Evolutionary conservation across 2,113 vertebrate species (phyloP).

Genomic region (Perognathus longimembris): DNA sequence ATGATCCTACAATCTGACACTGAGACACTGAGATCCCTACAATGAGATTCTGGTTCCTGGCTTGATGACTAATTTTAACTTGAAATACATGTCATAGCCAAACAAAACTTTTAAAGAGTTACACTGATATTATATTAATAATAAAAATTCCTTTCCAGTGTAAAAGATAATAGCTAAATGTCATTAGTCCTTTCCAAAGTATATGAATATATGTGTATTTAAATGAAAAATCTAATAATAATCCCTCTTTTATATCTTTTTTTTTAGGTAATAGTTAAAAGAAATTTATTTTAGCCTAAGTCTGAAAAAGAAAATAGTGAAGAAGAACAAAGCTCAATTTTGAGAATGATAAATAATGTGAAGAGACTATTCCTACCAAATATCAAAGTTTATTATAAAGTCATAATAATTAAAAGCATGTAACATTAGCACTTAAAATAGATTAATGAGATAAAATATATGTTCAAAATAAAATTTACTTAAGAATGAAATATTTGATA

Average conservation of each 20-base stretch:
- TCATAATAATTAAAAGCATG: slow-evolving; percentile 61
- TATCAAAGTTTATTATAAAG: slow-evolving; percentile 61
- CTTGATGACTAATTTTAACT: slow-evolving; percentile 3
- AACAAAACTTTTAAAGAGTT: not conserved
- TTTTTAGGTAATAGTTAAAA: not conserved
- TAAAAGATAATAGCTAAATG: slow-evolving; percentile 24
- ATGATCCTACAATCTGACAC: too few species aligned
- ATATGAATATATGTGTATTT: not conserved
- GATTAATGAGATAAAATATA: slow-evolving; percentile 56
- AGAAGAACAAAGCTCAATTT: slow-evolving; percentile 27
- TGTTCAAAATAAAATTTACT: slow-evolving; percentile 36
- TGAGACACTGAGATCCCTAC: too few species aligned
- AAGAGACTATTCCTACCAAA: slow-evolving; percentile 16
- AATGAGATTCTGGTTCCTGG: too few species aligned
- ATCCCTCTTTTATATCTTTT: not conserved
- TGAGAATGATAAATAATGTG: not conserved
- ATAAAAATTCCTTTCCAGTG: not conserved
- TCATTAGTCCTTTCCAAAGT: not conserved
- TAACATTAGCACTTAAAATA: slow-evolving; percentile 1
- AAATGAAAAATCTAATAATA: not conserved
- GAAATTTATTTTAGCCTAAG: slow-evolving; percentile 39
- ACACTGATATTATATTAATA: slow-evolving; percentile 2
- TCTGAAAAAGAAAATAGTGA: slow-evolving; percentile 7
- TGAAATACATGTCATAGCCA: slow-evolving; percentile 19
- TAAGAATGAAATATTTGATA: slow-evolving; percentile 53